Evolutionary conservation across 2,113 vertebrate species (phyloP).

Genomic region (Lethenteron reissneri): DNA sequence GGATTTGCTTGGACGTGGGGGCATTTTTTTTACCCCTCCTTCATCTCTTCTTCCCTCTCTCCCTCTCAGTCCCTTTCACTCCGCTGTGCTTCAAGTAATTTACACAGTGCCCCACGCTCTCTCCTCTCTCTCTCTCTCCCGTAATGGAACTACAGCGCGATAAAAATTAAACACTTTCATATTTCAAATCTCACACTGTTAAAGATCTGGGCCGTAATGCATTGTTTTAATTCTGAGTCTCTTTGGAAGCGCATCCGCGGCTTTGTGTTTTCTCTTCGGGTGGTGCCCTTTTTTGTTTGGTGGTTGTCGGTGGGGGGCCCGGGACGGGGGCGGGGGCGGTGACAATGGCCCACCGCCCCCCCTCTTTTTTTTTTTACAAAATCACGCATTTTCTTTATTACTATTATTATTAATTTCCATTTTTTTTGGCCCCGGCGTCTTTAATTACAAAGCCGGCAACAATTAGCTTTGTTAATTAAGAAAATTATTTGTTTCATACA

Average conservation of each 20-base stretch:
- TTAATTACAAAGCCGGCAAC: slow-evolving; percentile 93
- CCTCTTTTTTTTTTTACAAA: slow-evolving; percentile 37
- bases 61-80: not conserved
- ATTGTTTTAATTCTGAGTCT: slow-evolving; percentile 1
- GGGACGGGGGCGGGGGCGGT: not conserved
- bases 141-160: slow-evolving; percentile 99
- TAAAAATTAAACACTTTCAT: slow-evolving; percentile 99
- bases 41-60: not conserved
- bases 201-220: slow-evolving; percentile 29
- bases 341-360: slow-evolving; percentile 37
- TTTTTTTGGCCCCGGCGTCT: slow-evolving; percentile 54
- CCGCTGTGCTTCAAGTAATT: not conserved
- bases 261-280: not conserved
- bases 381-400: slow-evolving; percentile 39
- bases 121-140: slow-evolving; percentile 15
- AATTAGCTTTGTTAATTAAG: slow-evolving; percentile 99
- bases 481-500: slow-evolving; percentile 99
- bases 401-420: slow-evolving; percentile 43
- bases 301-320: not conserved
- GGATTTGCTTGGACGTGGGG: slow-evolving; percentile 22
- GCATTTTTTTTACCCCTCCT: slow-evolving; percentile 12
- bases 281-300: not conserved
- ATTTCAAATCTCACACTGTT: slow-evolving; percentile 91
- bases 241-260: not conserved
- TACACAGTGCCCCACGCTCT: not conserved